phyloP scores from a whole-genome alignment of 2,113 vertebrate species.

The Archocentrus centrarchus region DNA sequence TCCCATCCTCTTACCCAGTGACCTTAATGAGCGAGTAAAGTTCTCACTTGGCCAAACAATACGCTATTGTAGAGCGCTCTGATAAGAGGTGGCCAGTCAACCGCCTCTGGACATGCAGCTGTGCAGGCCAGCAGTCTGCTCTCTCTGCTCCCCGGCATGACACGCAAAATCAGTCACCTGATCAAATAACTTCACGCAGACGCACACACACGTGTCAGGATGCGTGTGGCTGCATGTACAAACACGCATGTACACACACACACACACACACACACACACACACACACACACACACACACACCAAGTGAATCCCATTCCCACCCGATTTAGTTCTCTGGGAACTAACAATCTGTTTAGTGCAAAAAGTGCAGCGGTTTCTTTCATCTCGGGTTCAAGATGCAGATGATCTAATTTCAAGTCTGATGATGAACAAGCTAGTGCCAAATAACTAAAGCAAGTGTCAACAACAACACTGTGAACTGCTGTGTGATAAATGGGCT shows the following conservation, averaged over 20 bases:
- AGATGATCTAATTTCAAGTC: slow-evolving; percentile 69
- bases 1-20: slow-evolving; percentile 70
- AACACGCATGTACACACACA: not conserved
- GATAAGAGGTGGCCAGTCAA: slow-evolving; percentile 65
- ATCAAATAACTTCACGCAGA: slow-evolving; percentile 65
- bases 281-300: not conserved
- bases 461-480: slow-evolving; percentile 68
- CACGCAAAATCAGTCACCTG: slow-evolving; percentile 51
- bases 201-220: slow-evolving; percentile 48
- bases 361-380: slow-evolving; percentile 51
- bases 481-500: slow-evolving; percentile 50
- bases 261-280: not conserved
- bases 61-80: slow-evolving; percentile 68
- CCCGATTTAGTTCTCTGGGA: slow-evolving; percentile 53
- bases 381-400: slow-evolving; percentile 67
- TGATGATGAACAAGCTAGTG: slow-evolving; percentile 58
- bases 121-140: slow-evolving; percentile 55
- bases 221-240: slow-evolving; percentile 9
- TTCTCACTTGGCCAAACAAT: slow-evolving; percentile 78
- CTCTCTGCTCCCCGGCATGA: slow-evolving; percentile 57
- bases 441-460: slow-evolving; percentile 62
- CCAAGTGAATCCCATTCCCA: slow-evolving; percentile 54
- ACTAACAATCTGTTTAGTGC: slow-evolving; percentile 63
- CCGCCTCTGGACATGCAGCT: slow-evolving; percentile 78
- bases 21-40: slow-evolving; percentile 74